Percentiles rank a stretch among this genome's conserved stretches.
These are phyloP conservation scores for Aphelocoma californica DNA, from an alignment of 2,797 vertebrate species.

Conservation along the genomic window DNA sequence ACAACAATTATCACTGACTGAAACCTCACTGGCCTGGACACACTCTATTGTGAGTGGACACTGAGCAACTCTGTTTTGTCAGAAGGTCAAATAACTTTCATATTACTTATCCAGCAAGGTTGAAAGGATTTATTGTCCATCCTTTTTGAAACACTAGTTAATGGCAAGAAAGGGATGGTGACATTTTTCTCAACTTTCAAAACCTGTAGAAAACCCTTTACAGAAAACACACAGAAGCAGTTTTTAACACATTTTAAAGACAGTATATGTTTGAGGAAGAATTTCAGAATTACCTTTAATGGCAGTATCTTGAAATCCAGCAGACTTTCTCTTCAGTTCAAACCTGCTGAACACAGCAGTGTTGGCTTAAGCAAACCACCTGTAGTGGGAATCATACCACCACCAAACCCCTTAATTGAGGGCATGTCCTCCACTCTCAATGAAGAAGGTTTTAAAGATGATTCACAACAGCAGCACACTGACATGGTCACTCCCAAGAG, in stretches of 20 bases:
- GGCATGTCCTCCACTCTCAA: background rate
- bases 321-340: background rate
- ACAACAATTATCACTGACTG: background rate
- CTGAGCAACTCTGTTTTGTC: background rate
- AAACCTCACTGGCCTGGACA: background rate
- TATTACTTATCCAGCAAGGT: background rate
- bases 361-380: background rate
- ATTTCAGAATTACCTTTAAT: background rate
- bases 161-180: background rate
- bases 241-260: background rate
- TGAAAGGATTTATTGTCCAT: background rate
- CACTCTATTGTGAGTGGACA: background rate
- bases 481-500: background rate
- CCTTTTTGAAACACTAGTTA: background rate
- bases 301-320: background rate
- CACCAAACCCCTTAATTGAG: background rate
- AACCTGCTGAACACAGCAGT: background rate
- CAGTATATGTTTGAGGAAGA: background rate
- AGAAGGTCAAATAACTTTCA: background rate
- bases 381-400: background rate
- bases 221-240: background rate
- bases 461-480: background rate
- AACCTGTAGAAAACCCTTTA: background rate
- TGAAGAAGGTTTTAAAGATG: background rate
- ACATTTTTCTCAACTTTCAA: background rate